Base-by-base conservation (phyloP, 2,113 vertebrate species). In the Murina feae region DNA sequence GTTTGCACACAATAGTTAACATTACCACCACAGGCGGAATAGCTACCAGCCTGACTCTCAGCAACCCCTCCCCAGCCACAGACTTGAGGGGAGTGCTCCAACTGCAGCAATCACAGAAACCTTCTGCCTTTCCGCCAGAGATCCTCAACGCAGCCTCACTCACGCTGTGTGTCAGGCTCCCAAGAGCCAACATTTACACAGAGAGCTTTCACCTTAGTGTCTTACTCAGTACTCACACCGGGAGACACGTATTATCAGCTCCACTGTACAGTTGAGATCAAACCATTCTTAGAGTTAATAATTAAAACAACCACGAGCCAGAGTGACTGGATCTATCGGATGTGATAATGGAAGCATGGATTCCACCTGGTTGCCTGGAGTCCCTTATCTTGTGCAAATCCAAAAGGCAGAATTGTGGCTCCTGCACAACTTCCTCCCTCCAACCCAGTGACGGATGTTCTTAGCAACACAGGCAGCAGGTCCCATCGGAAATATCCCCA, bases 381-480 rank as follows among this genome's bases (percentile, higher is more conserved):
- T 5, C 39, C 60, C 58, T 58, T 96, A 90, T 93, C 89, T 93
- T 87, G 95, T 92, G 89, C 58, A 97, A 78, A 92, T 17, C n/a
- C 86, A 30, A 94, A 90, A 82, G 55, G 63, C 51, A 80, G 92
- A 66, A 75, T 8, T 17, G 16, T 35, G 79, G 91, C 53, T 55
- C 25, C 44, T 21, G 39, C 81, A 63, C 63, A 51, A 14, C 42
- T n/a, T 2, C 16, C 21, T 72, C 58, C 25, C 75, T 89, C 66
- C 25, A 5, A 53, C 66, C 0, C 1, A 71, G 21, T 6, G 53
- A 86, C 37, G 18, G 81, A 84, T 55, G 60, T 6, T 79, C 88
- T 87, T 53, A 51, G 93, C 81, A 90, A 89, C 55, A 47, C 0
- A n/a, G 69, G 71, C 25, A 35, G 80, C 37, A 9, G 83, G 60